These are phyloP conservation scores for Drosophila sturtevanti DNA, from an alignment of 1,140 invertebrate genomes.

Conservation along the genomic window DNA sequence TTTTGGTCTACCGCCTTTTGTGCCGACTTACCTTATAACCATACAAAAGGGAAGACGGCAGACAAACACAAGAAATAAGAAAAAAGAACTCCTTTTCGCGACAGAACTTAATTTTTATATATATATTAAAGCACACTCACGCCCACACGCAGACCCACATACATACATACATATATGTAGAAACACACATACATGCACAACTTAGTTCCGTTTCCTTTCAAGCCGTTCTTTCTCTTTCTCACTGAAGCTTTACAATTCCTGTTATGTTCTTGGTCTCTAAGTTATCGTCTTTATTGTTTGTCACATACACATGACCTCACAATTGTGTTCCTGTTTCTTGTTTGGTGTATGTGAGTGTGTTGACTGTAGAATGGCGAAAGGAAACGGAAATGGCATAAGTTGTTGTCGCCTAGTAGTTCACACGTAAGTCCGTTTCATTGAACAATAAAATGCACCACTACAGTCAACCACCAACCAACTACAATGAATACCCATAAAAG, in stretches of 20 bases:
- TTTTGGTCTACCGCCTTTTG: slow-evolving; percentile 27
- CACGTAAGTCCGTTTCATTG: slow-evolving; percentile 75
- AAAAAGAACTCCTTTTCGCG: slow-evolving; percentile 30
- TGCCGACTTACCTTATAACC: slow-evolving; percentile 42
- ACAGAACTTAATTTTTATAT: slow-evolving; percentile 67
- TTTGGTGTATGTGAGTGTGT: slow-evolving; percentile 2
- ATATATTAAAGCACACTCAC: slow-evolving; percentile 52
- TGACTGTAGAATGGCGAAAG: slow-evolving; percentile 48
- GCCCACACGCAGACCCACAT: slow-evolving; percentile 13
- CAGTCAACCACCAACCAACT: slow-evolving; percentile 16
- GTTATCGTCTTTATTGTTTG: slow-evolving; percentile 81
- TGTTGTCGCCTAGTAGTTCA: slow-evolving; percentile 79
- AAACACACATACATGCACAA: slow-evolving; percentile 16
- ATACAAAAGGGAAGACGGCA: slow-evolving; percentile 52
- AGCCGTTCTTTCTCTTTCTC: slow-evolving; percentile 21
- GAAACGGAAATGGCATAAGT: slow-evolving; percentile 80
- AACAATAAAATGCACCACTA: slow-evolving; percentile 66
- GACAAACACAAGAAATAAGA: slow-evolving; percentile 57
- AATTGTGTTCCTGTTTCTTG: slow-evolving; percentile 67
- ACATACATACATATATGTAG: slow-evolving; percentile 7
- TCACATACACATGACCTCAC: slow-evolving; percentile 80
- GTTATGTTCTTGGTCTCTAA: slow-evolving; percentile 42
- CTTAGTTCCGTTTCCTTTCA: slow-evolving; percentile 64
- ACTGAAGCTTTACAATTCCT: slow-evolving; percentile 28
- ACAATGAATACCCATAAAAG: slow-evolving; percentile 62